Conservation (phyloP, 2,113 vertebrate genomes). For the Hylia prasina region DNA sequence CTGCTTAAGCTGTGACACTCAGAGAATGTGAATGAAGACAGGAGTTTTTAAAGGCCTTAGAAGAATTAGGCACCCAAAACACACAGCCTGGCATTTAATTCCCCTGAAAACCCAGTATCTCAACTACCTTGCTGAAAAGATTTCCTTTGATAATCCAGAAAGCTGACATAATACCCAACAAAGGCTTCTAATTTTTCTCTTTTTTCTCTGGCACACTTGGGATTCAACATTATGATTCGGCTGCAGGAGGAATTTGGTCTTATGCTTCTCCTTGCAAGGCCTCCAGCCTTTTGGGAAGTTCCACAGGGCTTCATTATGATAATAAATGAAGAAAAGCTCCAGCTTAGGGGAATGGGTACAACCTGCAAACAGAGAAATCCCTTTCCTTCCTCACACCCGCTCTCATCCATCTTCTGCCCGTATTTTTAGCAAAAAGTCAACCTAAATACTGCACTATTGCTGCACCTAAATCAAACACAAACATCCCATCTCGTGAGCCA, state of each 20-base stretch:
- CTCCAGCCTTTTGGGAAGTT: background rate
- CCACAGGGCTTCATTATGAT: background rate
- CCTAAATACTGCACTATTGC: background rate
- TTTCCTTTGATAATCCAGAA: constrained; percentile 8
- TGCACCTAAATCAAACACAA: background rate
- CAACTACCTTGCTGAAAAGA: background rate
- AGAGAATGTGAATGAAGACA: background rate
- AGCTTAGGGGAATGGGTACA: background rate
- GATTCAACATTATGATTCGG: background rate
- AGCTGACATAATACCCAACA: background rate
- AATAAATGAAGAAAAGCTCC: background rate
- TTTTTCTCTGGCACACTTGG: background rate
- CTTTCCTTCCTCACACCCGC: background rate
- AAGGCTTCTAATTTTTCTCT: background rate
- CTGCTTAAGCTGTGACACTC: background rate
- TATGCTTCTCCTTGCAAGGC: background rate
- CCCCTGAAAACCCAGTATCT: background rate
- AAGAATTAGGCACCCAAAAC: constrained; percentile 18
- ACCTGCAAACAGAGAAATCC: background rate
- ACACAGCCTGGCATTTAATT: background rate
- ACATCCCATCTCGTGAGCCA: background rate
- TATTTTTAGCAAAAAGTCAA: background rate
- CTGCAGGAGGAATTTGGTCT: background rate
- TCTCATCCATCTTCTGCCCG: accelerated
- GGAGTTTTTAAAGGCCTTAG: background rate